Evolutionary conservation across 37 sponge, comb jelly and placozoan genomes (phyloP).

Genomic region (Theonella swinhoei): DNA sequence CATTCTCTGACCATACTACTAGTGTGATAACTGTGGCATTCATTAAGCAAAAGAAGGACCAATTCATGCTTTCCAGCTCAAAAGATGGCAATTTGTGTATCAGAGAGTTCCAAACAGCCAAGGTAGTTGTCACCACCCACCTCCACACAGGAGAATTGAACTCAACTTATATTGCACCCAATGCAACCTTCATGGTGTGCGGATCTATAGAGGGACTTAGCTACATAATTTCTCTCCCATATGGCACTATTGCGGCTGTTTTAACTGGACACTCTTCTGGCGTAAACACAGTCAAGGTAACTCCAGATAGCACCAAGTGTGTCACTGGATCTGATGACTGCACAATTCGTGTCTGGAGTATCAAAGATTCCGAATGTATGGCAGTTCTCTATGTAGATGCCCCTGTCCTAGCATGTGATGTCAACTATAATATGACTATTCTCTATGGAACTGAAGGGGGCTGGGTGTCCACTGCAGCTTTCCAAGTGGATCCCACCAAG

Average conservation of each 20-base stretch:
- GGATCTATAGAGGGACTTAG: conserved; percentile 19
- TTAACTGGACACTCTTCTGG: conserved; percentile 61
- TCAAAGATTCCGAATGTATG: conserved; percentile 3
- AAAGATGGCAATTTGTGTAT: conserved; percentile 36
- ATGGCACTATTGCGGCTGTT: not conserved
- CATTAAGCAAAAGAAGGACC: not conserved
- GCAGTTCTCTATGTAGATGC: conserved; percentile 35
- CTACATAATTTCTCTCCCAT: conserved; percentile 9
- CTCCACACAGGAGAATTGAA: conserved; percentile 9
- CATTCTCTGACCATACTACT: conserved; percentile 36
- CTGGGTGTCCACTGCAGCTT: conserved; percentile 48
- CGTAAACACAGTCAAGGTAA: conserved; percentile 25
- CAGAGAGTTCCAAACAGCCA: conserved; percentile 45
- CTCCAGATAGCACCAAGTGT: conserved; percentile 19
- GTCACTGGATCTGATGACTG: conserved; percentile 31
- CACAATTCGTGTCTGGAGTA: conserved; percentile 26
- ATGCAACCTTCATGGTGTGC: conserved; percentile 15
- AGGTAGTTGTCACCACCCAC: not conserved
- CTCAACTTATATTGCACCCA: conserved; percentile 9
- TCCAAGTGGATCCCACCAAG: not conserved
- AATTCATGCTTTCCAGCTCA: conserved; percentile 52
- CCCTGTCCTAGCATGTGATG: conserved; percentile 13
- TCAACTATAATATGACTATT: not conserved
- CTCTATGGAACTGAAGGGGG: conserved; percentile 51
- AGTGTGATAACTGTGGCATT: conserved; percentile 54